Conservation (phyloP, 1,140 invertebrate genomes). For the Coenobita brevimanus region DNA sequence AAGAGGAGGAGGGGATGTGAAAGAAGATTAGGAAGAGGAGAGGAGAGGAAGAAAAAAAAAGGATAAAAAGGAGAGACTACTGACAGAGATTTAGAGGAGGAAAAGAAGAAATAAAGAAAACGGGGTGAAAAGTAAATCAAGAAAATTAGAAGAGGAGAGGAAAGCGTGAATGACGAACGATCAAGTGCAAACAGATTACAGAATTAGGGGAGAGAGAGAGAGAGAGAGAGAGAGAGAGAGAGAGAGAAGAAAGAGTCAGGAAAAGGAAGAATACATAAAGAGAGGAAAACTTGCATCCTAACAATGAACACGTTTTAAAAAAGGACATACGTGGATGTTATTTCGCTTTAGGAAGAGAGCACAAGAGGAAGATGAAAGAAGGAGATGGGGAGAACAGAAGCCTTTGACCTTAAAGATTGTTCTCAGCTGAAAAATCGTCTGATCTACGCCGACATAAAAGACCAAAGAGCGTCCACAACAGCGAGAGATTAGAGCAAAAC, state of each 20-base stretch:
- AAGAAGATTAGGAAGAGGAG: background rate
- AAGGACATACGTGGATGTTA: too few relatives aligned
- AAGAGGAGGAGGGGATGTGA: background rate
- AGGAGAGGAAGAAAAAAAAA: background rate
- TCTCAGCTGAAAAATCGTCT: too few relatives aligned
- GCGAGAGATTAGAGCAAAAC: too few relatives aligned
- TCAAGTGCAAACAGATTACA: background rate
- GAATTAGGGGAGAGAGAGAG: background rate
- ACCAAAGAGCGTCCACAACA: too few relatives aligned
- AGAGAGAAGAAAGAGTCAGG: background rate
- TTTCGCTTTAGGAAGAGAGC: too few relatives aligned
- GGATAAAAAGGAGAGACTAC: background rate
- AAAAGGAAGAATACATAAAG: background rate
- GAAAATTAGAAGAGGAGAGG: background rate
- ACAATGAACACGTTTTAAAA: too few relatives aligned
- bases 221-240: background rate
- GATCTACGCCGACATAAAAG: too few relatives aligned
- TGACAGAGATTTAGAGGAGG: too few relatives aligned
- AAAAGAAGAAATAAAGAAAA: background rate
- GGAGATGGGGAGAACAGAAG: too few relatives aligned
- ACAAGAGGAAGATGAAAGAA: too few relatives aligned
- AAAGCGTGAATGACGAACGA: background rate
- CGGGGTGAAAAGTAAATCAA: background rate
- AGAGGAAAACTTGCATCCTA: background rate
- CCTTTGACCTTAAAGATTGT: too few relatives aligned